These are phyloP conservation scores for Nyctereutes procyonoides DNA, from an alignment of 2,113 vertebrate species.

Conservation along the genomic window DNA sequence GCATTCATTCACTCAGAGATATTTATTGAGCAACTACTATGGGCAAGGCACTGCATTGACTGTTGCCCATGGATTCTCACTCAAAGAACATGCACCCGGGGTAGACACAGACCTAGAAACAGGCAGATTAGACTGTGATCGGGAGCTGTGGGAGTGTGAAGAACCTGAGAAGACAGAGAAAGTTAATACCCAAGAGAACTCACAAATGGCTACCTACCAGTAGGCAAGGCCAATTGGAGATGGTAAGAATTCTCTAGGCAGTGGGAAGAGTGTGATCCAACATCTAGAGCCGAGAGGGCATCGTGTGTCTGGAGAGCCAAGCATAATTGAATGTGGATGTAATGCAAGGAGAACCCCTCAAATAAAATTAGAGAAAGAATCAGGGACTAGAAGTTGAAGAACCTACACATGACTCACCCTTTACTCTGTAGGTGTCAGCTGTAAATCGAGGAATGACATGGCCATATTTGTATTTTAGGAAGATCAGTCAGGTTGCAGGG, in stretches of 20 bases:
- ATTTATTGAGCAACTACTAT: not conserved
- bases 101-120: not conserved
- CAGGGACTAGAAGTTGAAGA: not conserved
- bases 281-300: not conserved
- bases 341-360: not conserved
- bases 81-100: not conserved
- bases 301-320: not conserved
- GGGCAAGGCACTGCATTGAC: too few species aligned
- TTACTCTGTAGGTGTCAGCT: not conserved
- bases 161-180: not conserved
- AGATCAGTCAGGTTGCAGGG: not conserved
- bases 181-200: not conserved
- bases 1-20: not conserved
- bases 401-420: not conserved
- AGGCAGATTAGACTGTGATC: not conserved
- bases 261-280: not conserved
- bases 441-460: not conserved
- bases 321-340: not conserved
- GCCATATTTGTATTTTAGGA: not conserved
- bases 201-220: rapidly evolving
- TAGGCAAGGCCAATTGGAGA: not conserved
- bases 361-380: not conserved
- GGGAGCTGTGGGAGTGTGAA: not conserved
- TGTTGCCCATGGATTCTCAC: not conserved
- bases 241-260: not conserved